Base-by-base conservation (phyloP, 2,113 vertebrate species). In the Coryphaenoides rupestris region DNA sequence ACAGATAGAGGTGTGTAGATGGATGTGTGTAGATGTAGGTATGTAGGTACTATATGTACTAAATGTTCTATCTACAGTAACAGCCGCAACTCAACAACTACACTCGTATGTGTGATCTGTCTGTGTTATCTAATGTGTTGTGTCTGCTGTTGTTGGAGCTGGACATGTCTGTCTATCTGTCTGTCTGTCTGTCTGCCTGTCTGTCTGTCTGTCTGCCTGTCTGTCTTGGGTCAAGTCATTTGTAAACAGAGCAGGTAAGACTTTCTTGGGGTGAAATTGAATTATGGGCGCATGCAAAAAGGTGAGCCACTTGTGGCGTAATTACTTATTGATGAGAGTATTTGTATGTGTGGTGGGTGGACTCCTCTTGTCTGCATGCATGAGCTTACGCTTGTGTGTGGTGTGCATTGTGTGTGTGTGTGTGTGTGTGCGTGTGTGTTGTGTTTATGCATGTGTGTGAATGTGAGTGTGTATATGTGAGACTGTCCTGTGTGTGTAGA, bases 261-360 rank as follows among this genome's bases (percentile, higher is more conserved):
- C 19, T 16, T 59, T 49, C 21, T 14, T 40, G 23, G 54, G 63
- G 13, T 12, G 0, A 1, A 23, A 57, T 24, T 68, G 23, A 68
- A 66, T 72, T 47, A 60, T 49, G n/a, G 50, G 16, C 28, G 21
- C 10, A 1, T 23, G 3, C 7, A 45, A 19, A 68, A 52, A 55
- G 12, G 3, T 12, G 15, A 28, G 3, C 40, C 3, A 47, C 21
- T 58, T 17, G 45, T 13, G 12, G 54, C 21, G 50, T 55, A 70
- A 76, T 74, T 28, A 70, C 60, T 70, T 73, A 55, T 70, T 5
- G 21, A 21, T 55, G 54, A 22, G 54, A 22, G 54, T 55, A 13
- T 22, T 9, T 23, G 22, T 24, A 23, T 26, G 55, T 26, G 22
- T 57, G 55, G 23, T 57, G 22, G 23, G 55, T 57, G 55, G 23